phyloP scores from a whole-genome alignment of 2,797 vertebrate genomes.

The Gymnoscopelus microlampas region DNA sequence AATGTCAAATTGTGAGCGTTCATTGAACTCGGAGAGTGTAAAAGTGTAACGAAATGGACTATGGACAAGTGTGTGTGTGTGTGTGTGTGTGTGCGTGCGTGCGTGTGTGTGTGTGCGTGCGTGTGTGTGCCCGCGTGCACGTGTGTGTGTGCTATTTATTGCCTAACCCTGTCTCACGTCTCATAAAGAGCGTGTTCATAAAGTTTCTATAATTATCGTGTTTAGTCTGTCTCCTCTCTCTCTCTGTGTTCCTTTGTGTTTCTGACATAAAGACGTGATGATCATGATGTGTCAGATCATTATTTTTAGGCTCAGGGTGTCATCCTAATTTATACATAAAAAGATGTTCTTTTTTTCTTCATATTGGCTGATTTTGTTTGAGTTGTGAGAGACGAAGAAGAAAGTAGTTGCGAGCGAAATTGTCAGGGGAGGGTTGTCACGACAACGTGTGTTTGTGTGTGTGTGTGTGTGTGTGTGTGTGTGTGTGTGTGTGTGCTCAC shows the following conservation, averaged over 20 bases:
- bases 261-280: not conserved
- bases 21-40: too few relatives aligned
- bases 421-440: not conserved
- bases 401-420: not conserved
- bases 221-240: too few relatives aligned
- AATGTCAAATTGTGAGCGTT: too few relatives aligned
- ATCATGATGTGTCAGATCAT: not conserved
- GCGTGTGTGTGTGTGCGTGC: not conserved
- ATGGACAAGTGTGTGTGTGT: conserved; percentile 14
- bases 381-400: conserved; percentile 5
- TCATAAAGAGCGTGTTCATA: too few relatives aligned
- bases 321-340: not conserved
- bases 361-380: too few relatives aligned
- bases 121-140: too few relatives aligned
- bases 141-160: not conserved
- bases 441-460: not conserved
- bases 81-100: conserved; percentile 18
- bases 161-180: too few relatives aligned
- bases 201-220: too few relatives aligned
- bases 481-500: too few relatives aligned
- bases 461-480: conserved; percentile 7
- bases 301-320: conserved; percentile 41
- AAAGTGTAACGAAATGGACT: too few relatives aligned
- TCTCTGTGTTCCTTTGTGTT: not conserved
- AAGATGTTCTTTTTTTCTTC: conserved; percentile 9